phyloP scores from a whole-genome alignment of 2,113 vertebrate species.

The Peromyscus polionotus region DNA sequence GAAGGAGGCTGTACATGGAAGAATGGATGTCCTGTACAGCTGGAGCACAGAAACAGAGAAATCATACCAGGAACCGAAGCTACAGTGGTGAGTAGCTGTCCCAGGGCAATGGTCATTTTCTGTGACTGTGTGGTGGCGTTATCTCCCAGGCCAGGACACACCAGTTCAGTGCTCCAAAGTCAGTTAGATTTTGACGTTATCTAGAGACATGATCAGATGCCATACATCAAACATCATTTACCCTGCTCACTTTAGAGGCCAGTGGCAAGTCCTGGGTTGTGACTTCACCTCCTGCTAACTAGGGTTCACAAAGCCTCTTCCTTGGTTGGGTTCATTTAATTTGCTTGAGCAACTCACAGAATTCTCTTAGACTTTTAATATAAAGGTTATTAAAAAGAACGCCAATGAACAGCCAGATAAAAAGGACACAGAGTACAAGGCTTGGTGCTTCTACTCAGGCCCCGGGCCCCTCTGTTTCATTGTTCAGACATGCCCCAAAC shows the following conservation, averaged over 20 bases:
- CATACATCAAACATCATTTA: neutral
- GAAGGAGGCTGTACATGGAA: neutral
- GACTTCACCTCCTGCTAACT: neutral
- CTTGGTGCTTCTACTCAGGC: neutral
- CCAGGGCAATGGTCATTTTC: no score
- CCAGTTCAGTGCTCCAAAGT: neutral
- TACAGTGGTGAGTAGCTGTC: neutral
- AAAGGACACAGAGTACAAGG: neutral
- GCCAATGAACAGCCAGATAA: neutral
- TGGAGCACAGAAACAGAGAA: neutral
- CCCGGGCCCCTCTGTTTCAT: neutral
- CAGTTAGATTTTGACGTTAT: neutral
- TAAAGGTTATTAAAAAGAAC: neutral
- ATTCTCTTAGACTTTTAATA: neutral
- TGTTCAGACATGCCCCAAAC: no score
- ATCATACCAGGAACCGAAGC: neutral
- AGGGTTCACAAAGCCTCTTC: neutral
- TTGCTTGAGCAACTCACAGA: neutral
- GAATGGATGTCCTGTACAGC: neutral
- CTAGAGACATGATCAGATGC: neutral
- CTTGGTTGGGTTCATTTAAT: neutral
- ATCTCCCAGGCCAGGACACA: neutral
- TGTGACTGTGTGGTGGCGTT: neutral
- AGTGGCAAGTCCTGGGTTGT: neutral
- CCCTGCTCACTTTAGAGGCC: neutral